phyloP scores from a whole-genome alignment of 2,797 vertebrate species.

The Anabacerthia variegaticeps region DNA sequence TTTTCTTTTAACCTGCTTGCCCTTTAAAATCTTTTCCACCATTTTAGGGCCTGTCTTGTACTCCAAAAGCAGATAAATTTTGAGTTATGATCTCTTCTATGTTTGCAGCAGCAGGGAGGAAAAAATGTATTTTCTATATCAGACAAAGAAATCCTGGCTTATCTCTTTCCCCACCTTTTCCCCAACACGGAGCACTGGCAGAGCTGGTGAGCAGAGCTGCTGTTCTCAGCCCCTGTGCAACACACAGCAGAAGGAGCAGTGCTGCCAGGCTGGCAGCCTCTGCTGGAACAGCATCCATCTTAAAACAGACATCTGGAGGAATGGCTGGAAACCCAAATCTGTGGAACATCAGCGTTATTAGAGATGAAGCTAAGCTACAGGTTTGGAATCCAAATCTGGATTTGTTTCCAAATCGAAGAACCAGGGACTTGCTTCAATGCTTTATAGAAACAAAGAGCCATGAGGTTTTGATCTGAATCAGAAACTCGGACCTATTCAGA shows the following conservation, averaged over 20 bases:
- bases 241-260: not conserved
- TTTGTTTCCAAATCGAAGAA: not conserved
- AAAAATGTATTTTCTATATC: not conserved
- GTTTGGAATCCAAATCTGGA: not conserved
- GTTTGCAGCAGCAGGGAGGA: not conserved
- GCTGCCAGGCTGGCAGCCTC: not conserved
- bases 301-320: not conserved
- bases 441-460: conserved; percentile 27
- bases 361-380: conserved; percentile 12
- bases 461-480: conserved; percentile 51
- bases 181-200: accelerated
- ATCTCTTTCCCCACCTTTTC: not conserved
- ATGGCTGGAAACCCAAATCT: not conserved
- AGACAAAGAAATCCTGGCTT: not conserved
- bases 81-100: not conserved
- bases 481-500: conserved; percentile 8
- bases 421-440: not conserved
- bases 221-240: not conserved
- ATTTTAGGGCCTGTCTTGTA: not conserved
- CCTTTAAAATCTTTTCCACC: not conserved
- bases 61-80: not conserved
- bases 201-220: not conserved
- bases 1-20: not conserved
- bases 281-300: not conserved
- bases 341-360: not conserved